These are phyloP conservation scores for Dicycla oo DNA, from an alignment of 2,888 invertebrate genomes.

Conservation along the genomic window DNA sequence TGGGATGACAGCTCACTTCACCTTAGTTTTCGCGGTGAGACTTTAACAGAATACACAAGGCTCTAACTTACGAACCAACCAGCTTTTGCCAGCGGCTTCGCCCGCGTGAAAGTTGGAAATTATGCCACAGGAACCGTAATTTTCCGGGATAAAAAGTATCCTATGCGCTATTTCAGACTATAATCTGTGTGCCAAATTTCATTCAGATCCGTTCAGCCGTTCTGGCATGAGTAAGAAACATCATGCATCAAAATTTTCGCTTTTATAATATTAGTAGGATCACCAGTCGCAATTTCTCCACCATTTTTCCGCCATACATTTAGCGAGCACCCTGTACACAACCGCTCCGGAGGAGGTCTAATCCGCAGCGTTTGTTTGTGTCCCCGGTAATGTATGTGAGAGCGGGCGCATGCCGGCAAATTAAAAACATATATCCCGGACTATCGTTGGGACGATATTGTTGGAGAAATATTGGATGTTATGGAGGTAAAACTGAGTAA, in stretches of 20 bases:
- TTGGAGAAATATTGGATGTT: constrained; percentile 5
- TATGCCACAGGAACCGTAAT: too few relatives aligned
- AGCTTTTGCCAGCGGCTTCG: too few relatives aligned
- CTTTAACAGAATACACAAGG: not conserved
- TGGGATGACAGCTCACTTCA: not conserved
- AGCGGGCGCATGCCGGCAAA: constrained; percentile 80
- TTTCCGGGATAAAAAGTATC: too few relatives aligned
- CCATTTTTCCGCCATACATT: not conserved
- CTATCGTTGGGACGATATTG: constrained; percentile 26
- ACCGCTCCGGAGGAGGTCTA: constrained; percentile 76
- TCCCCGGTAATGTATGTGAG: constrained; percentile 87
- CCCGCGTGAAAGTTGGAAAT: too few relatives aligned
- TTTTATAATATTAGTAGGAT: too few relatives aligned
- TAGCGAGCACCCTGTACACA: constrained; percentile 72
- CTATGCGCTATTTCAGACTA: too few relatives aligned
- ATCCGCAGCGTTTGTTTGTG: constrained; percentile 83
- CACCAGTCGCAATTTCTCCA: not conserved
- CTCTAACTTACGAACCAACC: not conserved
- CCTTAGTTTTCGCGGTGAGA: too few relatives aligned
- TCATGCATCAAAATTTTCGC: too few relatives aligned
- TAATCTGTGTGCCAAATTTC: too few relatives aligned
- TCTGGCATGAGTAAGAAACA: too few relatives aligned
- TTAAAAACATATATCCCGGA: constrained; percentile 75
- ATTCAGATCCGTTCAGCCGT: too few relatives aligned
- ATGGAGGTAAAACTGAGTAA: not conserved